Evolutionary conservation across 2,113 vertebrate genomes (phyloP), one percentile per base, ranked within the genome.

Genomic region (Shinisaurus crocodilurus): DNA sequence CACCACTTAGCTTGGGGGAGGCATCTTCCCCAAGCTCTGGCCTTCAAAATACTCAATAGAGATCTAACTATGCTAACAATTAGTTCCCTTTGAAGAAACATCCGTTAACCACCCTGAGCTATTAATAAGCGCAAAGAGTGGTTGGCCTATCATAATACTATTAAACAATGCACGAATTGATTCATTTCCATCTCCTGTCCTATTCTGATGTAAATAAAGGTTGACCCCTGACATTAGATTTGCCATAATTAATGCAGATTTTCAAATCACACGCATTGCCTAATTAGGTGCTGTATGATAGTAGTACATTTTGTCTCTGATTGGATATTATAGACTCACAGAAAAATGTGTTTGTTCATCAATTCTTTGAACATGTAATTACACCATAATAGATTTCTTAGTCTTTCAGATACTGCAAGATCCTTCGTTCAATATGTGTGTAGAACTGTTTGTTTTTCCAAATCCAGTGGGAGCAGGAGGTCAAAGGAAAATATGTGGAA

Each of bases 231-330:
- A 80, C 86, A 88, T 87, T 1, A 1, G 82, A 48, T 80, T 15
- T 16, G 12, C 92, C 94, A 94, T 90, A 95, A 92, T 94, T 95
- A 95, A 48, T 91, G 79, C 90, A 92, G 34, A 75, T 82, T 84
- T 94, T 91, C 89, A 96, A 95, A 88, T 45, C 77, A 92, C 77
- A 90, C 1, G 0, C 87, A 84, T 88, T 91, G 91, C 69, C 88
- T 94, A 94, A 95, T 96, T 94, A 95, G 90, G 45, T 83, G 65
- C 54, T 65, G 37, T 92, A 90, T 2, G 84, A 32, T 3, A 43
- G 82, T 37, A 34, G 60, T 27, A 83, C 45, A n/a, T 16, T 37
- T 85, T 45, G 87, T 94, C 69, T 60, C 54, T 65, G 70, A 29
- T 90, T 91, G 20, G 48, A 12, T 65, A 43, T 75, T 82, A 25